phyloP scores from a whole-genome alignment of 2,797 vertebrate species.

The Catamblyrhynchus diadema region DNA sequence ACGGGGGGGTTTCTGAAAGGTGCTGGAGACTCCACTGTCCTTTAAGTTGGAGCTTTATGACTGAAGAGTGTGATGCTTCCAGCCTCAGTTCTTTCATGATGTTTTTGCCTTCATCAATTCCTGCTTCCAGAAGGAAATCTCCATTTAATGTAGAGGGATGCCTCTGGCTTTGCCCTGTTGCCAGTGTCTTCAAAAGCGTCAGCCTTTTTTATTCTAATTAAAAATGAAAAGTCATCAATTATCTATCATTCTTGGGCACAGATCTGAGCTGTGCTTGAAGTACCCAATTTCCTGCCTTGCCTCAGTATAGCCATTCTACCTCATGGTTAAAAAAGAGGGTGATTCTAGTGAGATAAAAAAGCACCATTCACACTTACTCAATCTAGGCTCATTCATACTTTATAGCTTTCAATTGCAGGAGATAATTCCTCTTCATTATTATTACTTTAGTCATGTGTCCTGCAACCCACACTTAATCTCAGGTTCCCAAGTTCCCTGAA shows the following conservation, averaged over 20 bases:
- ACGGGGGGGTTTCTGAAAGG: fast-evolving
- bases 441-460: neutral
- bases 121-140: slow-evolving; percentile 1
- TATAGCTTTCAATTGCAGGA: neutral
- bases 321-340: neutral
- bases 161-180: neutral
- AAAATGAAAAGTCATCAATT: neutral
- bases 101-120: neutral
- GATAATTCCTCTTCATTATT: neutral
- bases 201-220: neutral
- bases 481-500: neutral
- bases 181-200: neutral
- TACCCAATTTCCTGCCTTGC: neutral
- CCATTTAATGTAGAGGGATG: neutral
- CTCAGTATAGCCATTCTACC: neutral
- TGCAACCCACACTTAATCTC: neutral
- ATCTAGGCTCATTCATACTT: neutral
- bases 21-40: neutral
- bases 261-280: neutral
- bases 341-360: neutral
- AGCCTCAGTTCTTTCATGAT: neutral
- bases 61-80: neutral
- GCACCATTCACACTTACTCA: neutral
- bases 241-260: neutral
- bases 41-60: neutral